These are phyloP conservation scores for Tautogolabrus adspersus DNA, from an alignment of 2,113 vertebrate species.

Conservation along the genomic window DNA sequence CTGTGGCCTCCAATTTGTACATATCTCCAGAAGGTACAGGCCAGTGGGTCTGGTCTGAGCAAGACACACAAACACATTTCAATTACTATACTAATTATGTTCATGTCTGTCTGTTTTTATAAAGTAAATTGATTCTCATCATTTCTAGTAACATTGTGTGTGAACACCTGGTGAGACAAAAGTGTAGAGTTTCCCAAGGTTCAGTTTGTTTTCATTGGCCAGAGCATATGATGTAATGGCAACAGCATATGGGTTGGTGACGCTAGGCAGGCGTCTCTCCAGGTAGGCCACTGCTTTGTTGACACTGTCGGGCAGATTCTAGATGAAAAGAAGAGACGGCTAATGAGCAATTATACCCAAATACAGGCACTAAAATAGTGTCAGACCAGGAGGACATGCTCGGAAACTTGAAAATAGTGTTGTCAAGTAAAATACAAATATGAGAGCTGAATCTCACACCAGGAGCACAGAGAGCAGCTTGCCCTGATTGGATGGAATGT, in stretches of 20 bases:
- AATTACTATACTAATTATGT: too few relatives aligned
- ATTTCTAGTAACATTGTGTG: neutral
- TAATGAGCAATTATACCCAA: neutral
- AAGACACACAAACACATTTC: neutral
- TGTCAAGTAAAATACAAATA: too few relatives aligned
- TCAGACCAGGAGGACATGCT: neutral
- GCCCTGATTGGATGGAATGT: too few relatives aligned
- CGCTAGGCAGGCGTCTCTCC: constrained; percentile 42
- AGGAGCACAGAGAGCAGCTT: too few relatives aligned
- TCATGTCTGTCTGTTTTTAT: neutral
- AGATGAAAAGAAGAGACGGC: neutral
- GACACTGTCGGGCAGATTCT: constrained; percentile 82
- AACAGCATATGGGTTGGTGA: constrained; percentile 86
- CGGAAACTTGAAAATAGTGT: too few relatives aligned
- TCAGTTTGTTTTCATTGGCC: constrained; percentile 71
- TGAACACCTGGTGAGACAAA: constrained; percentile 78
- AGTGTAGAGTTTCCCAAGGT: constrained; percentile 64
- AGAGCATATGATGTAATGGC: constrained; percentile 88
- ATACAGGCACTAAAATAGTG: neutral
- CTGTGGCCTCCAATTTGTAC: constrained; percentile 88
- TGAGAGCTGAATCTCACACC: too few relatives aligned
- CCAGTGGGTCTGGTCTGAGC: constrained; percentile 73
- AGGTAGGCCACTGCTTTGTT: constrained; percentile 81
- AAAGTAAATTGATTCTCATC: neutral
- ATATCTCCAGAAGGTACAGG: constrained; percentile 66